Evolutionary conservation across 2,113 vertebrate species (phyloP).

Genomic region (Dicrurus megarhynchus): DNA sequence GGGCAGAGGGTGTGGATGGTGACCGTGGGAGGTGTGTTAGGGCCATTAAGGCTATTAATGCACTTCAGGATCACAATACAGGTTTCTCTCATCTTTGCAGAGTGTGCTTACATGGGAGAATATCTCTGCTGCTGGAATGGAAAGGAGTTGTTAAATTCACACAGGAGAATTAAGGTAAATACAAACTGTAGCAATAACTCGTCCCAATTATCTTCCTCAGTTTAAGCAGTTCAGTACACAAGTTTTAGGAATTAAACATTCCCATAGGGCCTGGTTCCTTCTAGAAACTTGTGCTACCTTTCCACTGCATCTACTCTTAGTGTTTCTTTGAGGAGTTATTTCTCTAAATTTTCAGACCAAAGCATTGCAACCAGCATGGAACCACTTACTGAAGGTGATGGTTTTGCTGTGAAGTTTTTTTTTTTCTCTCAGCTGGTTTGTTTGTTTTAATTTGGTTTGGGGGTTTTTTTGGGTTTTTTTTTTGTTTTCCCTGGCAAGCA

Average conservation of each 20-base stretch:
- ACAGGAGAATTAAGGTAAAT: not conserved
- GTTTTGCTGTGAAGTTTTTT: not conserved
- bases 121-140: not conserved
- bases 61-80: rapidly evolving
- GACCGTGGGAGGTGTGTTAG: not conserved
- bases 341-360: not conserved
- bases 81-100: not conserved
- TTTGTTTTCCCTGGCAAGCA: not conserved
- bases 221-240: not conserved
- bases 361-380: not conserved
- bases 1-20: not conserved
- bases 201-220: not conserved
- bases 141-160: not conserved
- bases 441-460: not conserved
- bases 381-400: not conserved
- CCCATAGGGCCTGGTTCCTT: not conserved
- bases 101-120: rapidly evolving
- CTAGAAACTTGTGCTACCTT: not conserved
- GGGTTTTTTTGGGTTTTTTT: not conserved
- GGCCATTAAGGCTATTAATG: not conserved
- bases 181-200: not conserved
- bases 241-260: not conserved
- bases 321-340: not conserved
- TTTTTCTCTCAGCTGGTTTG: not conserved
- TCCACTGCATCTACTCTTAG: not conserved